phyloP scores from a whole-genome alignment of 2,113 vertebrate species.

The Tretioscincus oriximinensis region DNA sequence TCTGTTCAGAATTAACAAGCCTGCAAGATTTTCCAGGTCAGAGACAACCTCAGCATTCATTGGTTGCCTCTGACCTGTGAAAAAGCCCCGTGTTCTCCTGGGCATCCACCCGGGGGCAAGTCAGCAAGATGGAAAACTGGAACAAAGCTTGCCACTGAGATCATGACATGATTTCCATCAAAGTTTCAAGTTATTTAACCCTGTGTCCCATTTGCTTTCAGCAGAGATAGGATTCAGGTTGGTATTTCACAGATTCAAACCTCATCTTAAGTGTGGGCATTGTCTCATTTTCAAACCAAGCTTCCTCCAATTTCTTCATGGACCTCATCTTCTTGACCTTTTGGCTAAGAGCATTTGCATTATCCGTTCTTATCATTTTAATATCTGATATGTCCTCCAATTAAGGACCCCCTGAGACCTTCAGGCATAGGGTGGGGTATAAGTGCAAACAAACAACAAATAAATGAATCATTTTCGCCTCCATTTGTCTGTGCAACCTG shows the following conservation, averaged over 20 bases:
- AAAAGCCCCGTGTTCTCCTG: conserved; percentile 9
- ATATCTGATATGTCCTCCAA: too few relatives aligned
- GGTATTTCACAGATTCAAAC: not conserved
- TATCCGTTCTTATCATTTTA: too few relatives aligned
- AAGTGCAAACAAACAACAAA: too few relatives aligned
- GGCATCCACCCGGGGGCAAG: not conserved
- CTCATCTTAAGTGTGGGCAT: not conserved
- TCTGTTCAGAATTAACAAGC: conserved; percentile 18
- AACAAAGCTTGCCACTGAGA: accelerated
- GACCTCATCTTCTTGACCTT: too few relatives aligned
- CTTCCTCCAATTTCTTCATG: not conserved
- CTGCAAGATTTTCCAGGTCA: conserved; percentile 27
- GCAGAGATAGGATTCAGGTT: not conserved
- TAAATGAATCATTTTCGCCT: too few relatives aligned
- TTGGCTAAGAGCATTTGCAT: too few relatives aligned
- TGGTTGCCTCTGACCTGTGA: not conserved
- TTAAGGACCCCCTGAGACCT: too few relatives aligned
- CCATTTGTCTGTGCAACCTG: too few relatives aligned
- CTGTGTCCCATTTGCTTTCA: not conserved
- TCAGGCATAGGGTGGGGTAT: too few relatives aligned
- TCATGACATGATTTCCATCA: conserved; percentile 1
- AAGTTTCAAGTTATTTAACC: not conserved
- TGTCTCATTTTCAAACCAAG: not conserved
- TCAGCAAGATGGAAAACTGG: not conserved
- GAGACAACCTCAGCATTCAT: not conserved